Conservation (phyloP, 2,113 vertebrate species). For the Hyaena hyaena region DNA sequence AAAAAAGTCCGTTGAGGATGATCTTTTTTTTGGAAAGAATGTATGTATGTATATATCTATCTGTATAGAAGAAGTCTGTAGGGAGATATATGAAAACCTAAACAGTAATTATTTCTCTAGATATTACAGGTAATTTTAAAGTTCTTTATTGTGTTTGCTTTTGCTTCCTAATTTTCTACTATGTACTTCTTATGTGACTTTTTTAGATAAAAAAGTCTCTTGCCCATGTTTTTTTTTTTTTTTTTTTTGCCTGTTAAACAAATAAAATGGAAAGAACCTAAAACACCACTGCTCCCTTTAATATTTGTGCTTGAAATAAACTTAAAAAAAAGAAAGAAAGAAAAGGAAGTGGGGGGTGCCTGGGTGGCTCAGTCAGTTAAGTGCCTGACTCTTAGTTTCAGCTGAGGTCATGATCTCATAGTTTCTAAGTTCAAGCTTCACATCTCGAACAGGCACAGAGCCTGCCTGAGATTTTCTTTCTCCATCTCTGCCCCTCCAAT, state of each 20-base stretch:
- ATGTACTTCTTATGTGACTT: not conserved
- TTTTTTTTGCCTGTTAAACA: not conserved
- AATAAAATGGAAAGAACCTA: constrained; percentile 28
- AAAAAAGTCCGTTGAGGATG: not conserved
- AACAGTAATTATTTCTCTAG: not conserved
- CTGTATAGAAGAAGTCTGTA: not conserved
- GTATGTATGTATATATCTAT: not conserved
- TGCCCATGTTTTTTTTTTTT: not conserved
- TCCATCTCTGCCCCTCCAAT: no score
- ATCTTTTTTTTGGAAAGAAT: not conserved
- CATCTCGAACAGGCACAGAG: no score
- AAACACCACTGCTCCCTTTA: not conserved
- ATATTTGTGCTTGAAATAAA: not conserved
- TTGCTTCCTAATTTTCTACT: not conserved
- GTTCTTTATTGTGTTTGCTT: not conserved
- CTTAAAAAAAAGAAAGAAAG: no score
- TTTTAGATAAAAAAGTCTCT: not conserved
- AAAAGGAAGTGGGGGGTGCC: no score
- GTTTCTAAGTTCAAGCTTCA: no score
- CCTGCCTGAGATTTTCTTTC: no score
- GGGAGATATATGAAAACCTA: not conserved
- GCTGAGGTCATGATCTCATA: no score
- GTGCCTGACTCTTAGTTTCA: no score
- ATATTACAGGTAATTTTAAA: not conserved
- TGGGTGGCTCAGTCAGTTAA: no score